Evolutionary conservation across 2,888 invertebrate species (phyloP).

Genomic region (Zygaena filipendulae): DNA sequence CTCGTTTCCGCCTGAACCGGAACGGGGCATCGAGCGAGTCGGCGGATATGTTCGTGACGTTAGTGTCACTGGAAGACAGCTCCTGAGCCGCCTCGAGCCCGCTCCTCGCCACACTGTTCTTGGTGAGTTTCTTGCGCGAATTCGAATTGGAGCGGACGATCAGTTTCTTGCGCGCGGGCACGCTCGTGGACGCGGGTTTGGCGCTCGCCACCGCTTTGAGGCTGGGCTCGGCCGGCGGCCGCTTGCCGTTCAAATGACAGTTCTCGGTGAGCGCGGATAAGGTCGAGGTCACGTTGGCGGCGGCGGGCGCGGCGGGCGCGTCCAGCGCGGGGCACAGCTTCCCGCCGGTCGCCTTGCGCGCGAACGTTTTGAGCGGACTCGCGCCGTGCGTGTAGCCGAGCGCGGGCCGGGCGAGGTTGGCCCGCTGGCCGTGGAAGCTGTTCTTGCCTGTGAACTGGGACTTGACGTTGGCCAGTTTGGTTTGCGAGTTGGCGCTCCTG

Average conservation of each 20-base stretch:
- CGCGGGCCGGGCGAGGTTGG: constrained; percentile 49
- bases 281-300: constrained; percentile 50
- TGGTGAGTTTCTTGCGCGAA: constrained; percentile 51
- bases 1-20: constrained; percentile 53
- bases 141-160: constrained; percentile 52
- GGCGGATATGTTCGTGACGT: constrained; percentile 56
- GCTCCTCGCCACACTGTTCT: constrained; percentile 34
- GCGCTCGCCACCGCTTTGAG: constrained; percentile 30
- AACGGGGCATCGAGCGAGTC: constrained; percentile 57
- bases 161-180: constrained; percentile 45
- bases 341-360: constrained; percentile 36
- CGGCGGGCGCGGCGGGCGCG: constrained; percentile 29
- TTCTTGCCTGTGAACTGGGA: constrained; percentile 41
- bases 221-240: constrained; percentile 50
- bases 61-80: constrained; percentile 59
- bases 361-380: constrained; percentile 47
- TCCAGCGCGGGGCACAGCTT: constrained; percentile 33
- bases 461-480: constrained; percentile 41
- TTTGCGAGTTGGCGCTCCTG: constrained; percentile 51
- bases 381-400: constrained; percentile 42
- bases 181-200: constrained; percentile 29
- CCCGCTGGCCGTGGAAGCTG: constrained; percentile 54
- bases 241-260: constrained; percentile 55
- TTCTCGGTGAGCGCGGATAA: constrained; percentile 55
- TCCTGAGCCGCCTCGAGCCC: constrained; percentile 47